These are phyloP conservation scores for Andricus quercusramuli DNA, from an alignment of 2,888 invertebrate genomes.

Conservation along the genomic window DNA sequence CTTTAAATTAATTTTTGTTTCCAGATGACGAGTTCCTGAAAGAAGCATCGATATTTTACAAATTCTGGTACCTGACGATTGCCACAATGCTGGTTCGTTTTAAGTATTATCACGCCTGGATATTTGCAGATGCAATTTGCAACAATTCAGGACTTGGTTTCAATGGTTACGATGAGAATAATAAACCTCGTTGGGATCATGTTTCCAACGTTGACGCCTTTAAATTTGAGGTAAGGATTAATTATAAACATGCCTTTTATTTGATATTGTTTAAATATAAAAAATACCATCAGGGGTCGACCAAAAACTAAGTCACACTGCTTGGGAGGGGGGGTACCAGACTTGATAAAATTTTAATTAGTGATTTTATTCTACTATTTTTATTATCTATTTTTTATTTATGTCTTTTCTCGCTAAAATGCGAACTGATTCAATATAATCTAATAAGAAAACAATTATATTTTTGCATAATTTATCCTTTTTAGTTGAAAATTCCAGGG, in stretches of 20 bases:
- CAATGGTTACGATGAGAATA: constrained; percentile 88
- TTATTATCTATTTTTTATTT: no score
- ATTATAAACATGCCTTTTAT: neutral
- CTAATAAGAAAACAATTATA: no score
- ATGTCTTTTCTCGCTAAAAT: no score
- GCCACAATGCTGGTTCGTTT: constrained; percentile 90
- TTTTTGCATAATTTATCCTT: no score
- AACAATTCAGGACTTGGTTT: constrained; percentile 96
- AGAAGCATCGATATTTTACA: constrained; percentile 81
- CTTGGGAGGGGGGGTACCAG: no score
- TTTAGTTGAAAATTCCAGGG: no score
- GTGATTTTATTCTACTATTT: no score
- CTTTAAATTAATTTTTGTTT: constrained; percentile 58
- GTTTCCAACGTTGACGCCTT: constrained; percentile 94
- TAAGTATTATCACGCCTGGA: constrained; percentile 99
- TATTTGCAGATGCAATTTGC: constrained; percentile 95
- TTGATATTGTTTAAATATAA: no score
- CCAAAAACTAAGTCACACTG: no score
- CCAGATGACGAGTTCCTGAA: constrained; percentile 84
- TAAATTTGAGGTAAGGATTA: constrained; percentile 88
- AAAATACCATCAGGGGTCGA: no score
- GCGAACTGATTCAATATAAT: no score
- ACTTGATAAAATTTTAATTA: no score
- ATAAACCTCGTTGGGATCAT: constrained; percentile 92
- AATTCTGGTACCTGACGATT: constrained; percentile 87